Evolutionary conservation across 2,888 invertebrate species (phyloP).

Genomic region (Calameuta idolon): DNA sequence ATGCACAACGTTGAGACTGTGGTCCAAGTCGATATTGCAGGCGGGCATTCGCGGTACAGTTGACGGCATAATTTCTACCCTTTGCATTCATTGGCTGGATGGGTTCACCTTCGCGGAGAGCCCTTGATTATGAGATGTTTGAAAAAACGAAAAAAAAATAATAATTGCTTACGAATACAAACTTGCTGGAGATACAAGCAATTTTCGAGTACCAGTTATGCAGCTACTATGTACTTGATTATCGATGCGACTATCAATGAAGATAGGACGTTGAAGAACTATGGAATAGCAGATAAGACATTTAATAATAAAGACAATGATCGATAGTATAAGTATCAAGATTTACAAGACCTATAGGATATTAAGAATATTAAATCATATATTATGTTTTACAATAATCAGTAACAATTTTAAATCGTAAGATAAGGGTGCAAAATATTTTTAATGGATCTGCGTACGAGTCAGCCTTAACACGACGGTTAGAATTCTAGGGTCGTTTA

Average conservation of each 20-base stretch:
- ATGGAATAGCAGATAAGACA: background rate
- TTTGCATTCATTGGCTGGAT: constrained; percentile 31
- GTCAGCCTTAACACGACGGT: background rate
- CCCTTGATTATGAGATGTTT: background rate
- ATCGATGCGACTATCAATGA: background rate
- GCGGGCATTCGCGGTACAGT: constrained; percentile 34
- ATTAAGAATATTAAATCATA: background rate
- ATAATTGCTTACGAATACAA: background rate
- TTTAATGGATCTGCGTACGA: background rate
- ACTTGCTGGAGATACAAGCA: background rate
- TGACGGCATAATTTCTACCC: constrained; percentile 26
- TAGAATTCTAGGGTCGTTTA: background rate
- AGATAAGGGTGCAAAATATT: background rate
- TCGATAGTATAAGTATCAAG: background rate
- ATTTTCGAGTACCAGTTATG: background rate
- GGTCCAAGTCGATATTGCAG: constrained; percentile 44
- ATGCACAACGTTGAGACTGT: constrained; percentile 29
- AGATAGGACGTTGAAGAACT: background rate
- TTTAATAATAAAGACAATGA: background rate
- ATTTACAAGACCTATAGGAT: too few relatives aligned
- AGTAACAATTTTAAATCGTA: background rate
- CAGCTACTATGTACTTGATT: background rate
- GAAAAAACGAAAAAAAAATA: background rate
- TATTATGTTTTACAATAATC: background rate
- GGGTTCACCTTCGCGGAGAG: constrained; percentile 28